A percentile compares a stretch with the other conserved stretches of the same genome.
Conservation (phyloP, 2,797 vertebrate species). For the Steatocranus sp. region DNA sequence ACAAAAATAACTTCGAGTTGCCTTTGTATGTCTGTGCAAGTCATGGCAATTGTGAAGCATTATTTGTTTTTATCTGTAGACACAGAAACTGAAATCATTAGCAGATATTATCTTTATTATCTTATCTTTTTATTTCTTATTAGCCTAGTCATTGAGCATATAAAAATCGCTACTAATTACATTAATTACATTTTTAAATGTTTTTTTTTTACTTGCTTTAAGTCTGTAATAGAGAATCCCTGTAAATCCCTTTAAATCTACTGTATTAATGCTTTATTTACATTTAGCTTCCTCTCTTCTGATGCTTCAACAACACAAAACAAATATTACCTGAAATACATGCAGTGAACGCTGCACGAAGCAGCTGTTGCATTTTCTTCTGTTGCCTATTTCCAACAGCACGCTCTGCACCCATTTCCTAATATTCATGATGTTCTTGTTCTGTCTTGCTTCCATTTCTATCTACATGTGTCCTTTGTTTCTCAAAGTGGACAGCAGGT, state of each 20-base stretch:
- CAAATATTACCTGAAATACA: not conserved
- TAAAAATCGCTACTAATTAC: not conserved
- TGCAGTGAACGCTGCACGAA: not conserved
- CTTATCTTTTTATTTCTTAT: not conserved
- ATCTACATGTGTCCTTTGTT: slow-evolving; percentile 14
- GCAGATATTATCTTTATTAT: not conserved
- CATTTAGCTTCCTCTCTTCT: not conserved
- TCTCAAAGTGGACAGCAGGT: slow-evolving; percentile 9
- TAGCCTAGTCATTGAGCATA: not conserved
- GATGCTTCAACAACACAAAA: not conserved
- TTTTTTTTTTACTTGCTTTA: not conserved
- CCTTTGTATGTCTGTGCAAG: not conserved
- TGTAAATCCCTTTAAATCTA: not conserved
- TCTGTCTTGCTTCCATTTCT: slow-evolving; percentile 9
- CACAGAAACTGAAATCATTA: not conserved
- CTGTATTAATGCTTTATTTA: not conserved
- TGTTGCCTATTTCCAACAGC: slow-evolving; percentile 1
- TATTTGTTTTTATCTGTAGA: not conserved
- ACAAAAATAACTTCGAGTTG: not conserved
- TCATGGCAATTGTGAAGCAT: not conserved
- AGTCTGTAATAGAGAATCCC: not conserved
- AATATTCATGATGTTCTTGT: not conserved
- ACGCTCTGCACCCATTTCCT: slow-evolving; percentile 10
- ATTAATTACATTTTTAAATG: not conserved
- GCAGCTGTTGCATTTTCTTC: not conserved